Base-by-base conservation (phyloP, 2,113 vertebrate genomes). In the Caretta caretta region DNA sequence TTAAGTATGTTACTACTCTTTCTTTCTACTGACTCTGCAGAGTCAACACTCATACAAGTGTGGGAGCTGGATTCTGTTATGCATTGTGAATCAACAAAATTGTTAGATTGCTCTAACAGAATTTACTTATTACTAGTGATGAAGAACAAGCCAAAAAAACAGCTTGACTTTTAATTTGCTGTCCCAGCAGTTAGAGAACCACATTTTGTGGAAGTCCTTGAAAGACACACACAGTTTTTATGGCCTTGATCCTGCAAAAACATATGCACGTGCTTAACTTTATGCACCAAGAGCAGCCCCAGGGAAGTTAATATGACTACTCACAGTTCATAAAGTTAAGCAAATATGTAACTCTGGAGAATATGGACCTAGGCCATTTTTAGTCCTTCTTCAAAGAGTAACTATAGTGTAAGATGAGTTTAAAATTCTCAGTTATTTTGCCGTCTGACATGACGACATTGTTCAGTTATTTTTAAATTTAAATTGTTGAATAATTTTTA, bases 1-100 rank as follows among this genome's bases (percentile, higher is more conserved):
- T 92, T 93, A 96, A 97, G 94, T 86, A 93, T 20, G 89, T 69
- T 88, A 24, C 0, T 59, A 83, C 3, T 82, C 86, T 72, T 95
- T 31, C 59, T 65, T 35, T 14, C 14, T 69, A n/a, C 17, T 69
- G 35, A 29, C 8, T 65, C 16, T 69, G 62, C 16, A 9, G 11
- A 69, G 16, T 69, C 59, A 5, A 69, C 4, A 10, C 35, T 69
- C 16, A 3, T 69, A 69, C 35, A 69, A n/a, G 35, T 69, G 13
- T 65, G 29, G 17, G 35, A 69, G 14, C 16, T 69, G 65, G 35
- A 38, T 69, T 69, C 35, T 38, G 17, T n/a, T 69, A 19, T 69
- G 35, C 35, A 8, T 38, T 69, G 35, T 69, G 65, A 69, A 69
- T 69, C 65, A 69, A 69, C 65, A 69, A 69, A 38, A 69, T 17